Conservation (phyloP, 2,113 vertebrate species). For the Stigmatopora argus region DNA sequence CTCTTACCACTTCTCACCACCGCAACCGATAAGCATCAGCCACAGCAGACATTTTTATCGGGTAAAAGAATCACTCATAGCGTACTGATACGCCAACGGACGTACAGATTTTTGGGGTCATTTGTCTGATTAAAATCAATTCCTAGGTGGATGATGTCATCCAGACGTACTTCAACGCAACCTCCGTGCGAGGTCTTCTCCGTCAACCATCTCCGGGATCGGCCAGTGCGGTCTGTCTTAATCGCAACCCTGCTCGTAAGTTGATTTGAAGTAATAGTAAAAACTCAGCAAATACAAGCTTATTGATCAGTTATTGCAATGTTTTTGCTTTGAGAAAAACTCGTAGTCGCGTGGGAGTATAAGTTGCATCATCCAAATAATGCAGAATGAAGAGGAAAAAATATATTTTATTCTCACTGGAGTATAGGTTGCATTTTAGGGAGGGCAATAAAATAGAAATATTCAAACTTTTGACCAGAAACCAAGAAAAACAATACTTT, state of each 20-base stretch:
- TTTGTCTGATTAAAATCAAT: background rate
- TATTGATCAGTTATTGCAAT: background rate
- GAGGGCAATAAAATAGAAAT: too few species aligned
- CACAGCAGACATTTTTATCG: constrained; percentile 61
- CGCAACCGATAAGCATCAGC: constrained; percentile 5
- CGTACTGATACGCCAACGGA: too few species aligned
- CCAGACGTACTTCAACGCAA: constrained; percentile 54
- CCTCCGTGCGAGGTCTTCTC: constrained; percentile 50
- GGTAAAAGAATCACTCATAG: constrained; percentile 38
- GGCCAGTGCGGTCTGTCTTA: constrained; percentile 45
- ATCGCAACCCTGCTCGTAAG: constrained; percentile 69
- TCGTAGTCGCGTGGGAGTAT: too few species aligned
- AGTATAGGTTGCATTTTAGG: too few species aligned
- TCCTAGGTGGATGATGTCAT: constrained; percentile 70
- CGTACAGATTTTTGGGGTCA: background rate
- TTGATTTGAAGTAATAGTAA: background rate
- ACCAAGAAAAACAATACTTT: too few species aligned
- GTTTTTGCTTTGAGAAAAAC: background rate
- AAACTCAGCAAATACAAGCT: background rate
- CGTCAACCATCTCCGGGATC: constrained; percentile 62
- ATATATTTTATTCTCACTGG: too few species aligned
- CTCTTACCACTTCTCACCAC: constrained; percentile 57
- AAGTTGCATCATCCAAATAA: too few species aligned
- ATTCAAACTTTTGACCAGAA: too few species aligned
- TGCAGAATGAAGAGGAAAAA: too few species aligned